phyloP scores from a whole-genome alignment of 2,888 invertebrate species.

The Platerodrilus igneus region DNA sequence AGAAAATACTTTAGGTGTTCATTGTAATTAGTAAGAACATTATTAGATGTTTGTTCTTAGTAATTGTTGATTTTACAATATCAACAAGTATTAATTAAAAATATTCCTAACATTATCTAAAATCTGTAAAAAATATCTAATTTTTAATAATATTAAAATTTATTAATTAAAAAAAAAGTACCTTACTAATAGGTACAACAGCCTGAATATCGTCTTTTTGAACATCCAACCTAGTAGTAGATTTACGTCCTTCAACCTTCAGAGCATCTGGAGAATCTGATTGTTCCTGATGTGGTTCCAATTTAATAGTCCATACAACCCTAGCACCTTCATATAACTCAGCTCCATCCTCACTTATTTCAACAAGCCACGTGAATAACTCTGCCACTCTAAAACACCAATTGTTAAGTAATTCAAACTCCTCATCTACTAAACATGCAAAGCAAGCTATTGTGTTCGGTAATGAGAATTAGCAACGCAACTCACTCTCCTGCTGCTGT shows the following conservation, averaged over 20 bases:
- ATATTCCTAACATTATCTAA: no score
- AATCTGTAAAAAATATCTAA: slow-evolving; percentile 1
- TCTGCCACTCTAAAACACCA: slow-evolving; percentile 60
- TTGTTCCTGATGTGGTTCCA: slow-evolving; percentile 59
- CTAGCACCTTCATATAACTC: slow-evolving; percentile 78
- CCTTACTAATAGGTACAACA: slow-evolving; percentile 90
- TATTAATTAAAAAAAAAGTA: slow-evolving; percentile 42
- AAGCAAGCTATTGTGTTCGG: no score
- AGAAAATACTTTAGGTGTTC: no score
- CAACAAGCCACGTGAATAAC: slow-evolving; percentile 86
- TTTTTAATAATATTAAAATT: slow-evolving; percentile 1
- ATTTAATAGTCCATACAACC: slow-evolving; percentile 81
- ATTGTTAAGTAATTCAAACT: slow-evolving; percentile 3
- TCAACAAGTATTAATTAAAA: no score
- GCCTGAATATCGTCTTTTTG: slow-evolving; percentile 93
- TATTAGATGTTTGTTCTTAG: no score
- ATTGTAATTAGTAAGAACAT: no score
- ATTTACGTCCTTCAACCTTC: slow-evolving; percentile 53
- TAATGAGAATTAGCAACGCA: slow-evolving; percentile 12
- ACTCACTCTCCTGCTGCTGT: slow-evolving; percentile 28
- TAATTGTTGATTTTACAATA: no score
- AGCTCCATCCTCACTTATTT: slow-evolving; percentile 75
- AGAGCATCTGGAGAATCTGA: slow-evolving; percentile 33
- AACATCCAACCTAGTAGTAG: slow-evolving; percentile 80
- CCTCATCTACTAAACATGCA: no score